phyloP scores from a whole-genome alignment of 2,113 vertebrate genomes.

The Stercorarius parasiticus region DNA sequence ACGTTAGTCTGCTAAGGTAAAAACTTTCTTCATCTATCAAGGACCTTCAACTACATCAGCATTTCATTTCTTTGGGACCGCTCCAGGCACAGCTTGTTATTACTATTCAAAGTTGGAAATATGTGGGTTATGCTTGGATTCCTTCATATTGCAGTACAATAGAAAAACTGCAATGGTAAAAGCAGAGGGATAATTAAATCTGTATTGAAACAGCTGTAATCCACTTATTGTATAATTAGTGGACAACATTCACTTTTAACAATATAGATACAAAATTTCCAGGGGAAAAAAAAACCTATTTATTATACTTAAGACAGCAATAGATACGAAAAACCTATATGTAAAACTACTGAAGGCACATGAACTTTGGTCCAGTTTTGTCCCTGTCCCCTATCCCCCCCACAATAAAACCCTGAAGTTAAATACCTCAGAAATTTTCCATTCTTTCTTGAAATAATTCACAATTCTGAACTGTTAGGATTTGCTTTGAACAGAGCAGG shows the following conservation, averaged over 20 bases:
- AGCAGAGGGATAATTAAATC: slow-evolving; percentile 38
- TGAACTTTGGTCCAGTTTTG: slow-evolving; percentile 85
- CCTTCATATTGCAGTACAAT: background rate
- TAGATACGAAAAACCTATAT: slow-evolving; percentile 60
- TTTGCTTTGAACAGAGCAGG: slow-evolving; percentile 65
- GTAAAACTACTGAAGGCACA: slow-evolving; percentile 81
- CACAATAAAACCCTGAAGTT: slow-evolving; percentile 51
- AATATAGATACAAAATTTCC: slow-evolving; percentile 34
- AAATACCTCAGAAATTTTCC: slow-evolving; percentile 33
- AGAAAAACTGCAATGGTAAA: slow-evolving; percentile 3
- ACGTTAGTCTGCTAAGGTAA: background rate
- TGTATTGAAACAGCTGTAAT: slow-evolving; percentile 29
- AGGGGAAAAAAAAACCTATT: slow-evolving; percentile 11
- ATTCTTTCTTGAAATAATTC: slow-evolving; percentile 46
- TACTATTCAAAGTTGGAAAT: background rate
- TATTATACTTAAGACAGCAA: slow-evolving; percentile 63
- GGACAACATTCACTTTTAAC: slow-evolving; percentile 49
- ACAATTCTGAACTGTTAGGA: slow-evolving; percentile 32
- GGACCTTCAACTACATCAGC: background rate
- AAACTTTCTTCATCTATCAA: slow-evolving; percentile 22
- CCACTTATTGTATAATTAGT: slow-evolving; percentile 12
- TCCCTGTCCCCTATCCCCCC: background rate
- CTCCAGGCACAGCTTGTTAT: background rate
- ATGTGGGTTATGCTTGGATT: background rate
- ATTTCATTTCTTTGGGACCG: slow-evolving; percentile 18